Conservation (phyloP, 2,113 vertebrate genomes). For the Corapipo altera region DNA sequence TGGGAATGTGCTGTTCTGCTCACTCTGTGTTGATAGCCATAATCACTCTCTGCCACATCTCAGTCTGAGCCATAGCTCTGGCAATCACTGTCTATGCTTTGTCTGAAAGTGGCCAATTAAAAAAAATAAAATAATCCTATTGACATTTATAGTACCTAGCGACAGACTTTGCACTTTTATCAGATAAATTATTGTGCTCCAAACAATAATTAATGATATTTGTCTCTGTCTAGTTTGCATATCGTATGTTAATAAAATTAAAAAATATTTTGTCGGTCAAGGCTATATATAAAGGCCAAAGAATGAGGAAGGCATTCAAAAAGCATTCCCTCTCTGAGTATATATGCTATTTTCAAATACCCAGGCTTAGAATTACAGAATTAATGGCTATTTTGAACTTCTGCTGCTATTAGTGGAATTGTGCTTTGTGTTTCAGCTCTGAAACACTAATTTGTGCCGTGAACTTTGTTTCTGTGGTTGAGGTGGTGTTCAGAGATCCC, state of each 20-base stretch:
- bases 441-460: not conserved
- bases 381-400: slow-evolving; percentile 3
- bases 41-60: not conserved
- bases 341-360: not conserved
- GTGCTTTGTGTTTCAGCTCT: not conserved
- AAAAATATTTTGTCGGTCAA: not conserved
- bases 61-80: not conserved
- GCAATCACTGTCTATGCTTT: not conserved
- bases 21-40: not conserved
- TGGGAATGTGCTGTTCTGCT: not conserved
- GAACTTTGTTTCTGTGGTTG: not conserved
- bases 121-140: not conserved
- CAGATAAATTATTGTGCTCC: not conserved
- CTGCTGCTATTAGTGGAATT: not conserved
- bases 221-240: not conserved
- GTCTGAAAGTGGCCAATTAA: not conserved
- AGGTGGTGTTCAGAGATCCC: not conserved
- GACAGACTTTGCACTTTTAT: not conserved
- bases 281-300: not conserved
- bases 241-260: not conserved
- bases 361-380: not conserved
- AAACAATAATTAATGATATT: not conserved
- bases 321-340: not conserved
- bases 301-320: not conserved
- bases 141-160: not conserved